phyloP scores from a whole-genome alignment of 2,888 invertebrate species.

The Petrophora chlorosata region DNA sequence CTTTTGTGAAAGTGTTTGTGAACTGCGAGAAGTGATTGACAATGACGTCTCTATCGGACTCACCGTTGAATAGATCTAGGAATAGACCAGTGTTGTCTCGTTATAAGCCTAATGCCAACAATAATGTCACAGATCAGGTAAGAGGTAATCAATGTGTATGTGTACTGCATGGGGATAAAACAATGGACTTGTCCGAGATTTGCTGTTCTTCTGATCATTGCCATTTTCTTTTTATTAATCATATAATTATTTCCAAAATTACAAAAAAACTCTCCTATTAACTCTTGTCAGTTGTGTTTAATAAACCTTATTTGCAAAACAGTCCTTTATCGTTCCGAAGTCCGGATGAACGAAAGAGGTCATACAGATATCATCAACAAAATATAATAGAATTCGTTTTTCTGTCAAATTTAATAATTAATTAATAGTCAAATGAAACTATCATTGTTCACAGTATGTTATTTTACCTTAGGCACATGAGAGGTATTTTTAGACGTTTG shows the following conservation, averaged over 20 bases:
- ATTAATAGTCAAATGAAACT: not conserved
- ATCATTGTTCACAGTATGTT: no score
- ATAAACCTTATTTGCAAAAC: not conserved
- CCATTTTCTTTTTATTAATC: no score
- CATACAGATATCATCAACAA: not conserved
- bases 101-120: slow-evolving; percentile 55
- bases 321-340: slow-evolving; percentile 5
- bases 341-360: slow-evolving; percentile 18
- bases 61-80: slow-evolving; percentile 67
- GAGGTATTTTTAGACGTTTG: no score
- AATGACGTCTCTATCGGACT: slow-evolving; percentile 74
- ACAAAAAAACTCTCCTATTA: no score
- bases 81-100: slow-evolving; percentile 74
- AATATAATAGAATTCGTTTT: not conserved
- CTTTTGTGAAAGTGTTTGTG: slow-evolving; percentile 32
- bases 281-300: no score
- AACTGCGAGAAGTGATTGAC: slow-evolving; percentile 32
- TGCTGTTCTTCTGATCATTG: no score
- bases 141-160: slow-evolving; percentile 31
- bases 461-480: no score
- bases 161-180: no score
- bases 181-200: no score
- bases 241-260: no score
- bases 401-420: not conserved
- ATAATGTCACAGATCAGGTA: slow-evolving; percentile 62